Evolutionary conservation across 1,140 invertebrate genomes (phyloP), one percentile per base, ranked within the genome.

Genomic region (Panagrolaimus sp.): DNA sequence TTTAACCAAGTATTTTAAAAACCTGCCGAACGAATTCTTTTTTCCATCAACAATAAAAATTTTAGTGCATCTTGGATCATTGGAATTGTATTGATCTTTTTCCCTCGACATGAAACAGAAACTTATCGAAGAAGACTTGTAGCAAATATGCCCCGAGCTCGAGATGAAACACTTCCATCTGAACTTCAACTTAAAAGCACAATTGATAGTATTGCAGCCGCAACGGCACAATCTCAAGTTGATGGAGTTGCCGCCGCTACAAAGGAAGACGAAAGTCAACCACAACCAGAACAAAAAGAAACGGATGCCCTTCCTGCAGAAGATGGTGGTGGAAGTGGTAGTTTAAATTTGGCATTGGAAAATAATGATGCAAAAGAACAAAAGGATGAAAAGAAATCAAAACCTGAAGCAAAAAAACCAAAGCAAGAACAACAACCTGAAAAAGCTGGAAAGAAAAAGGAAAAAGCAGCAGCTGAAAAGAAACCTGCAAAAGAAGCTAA

Each of bases 41-140:
- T 28, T 58, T 52, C 48, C 17, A 52, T 52, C 48, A 24, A 52
- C 48, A 7, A 52, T 52, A n/a, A n/a, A 52, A 8, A 52, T n/a
- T 58, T 58, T 58, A 28, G 28, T 12, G 52, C 5, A 58, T 58
- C 32, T 38, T 38, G 32, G 32, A 58, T 28, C 5, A 28, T 28
- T 17, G 52, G 15, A 21, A 58, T 21, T 58, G 17, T 58, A 58
- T 28, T 58, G 0, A 26, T 21, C 10, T 26, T 58, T 28, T 58
- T 58, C 5, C 52, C 52, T 17, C 52, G 52, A 1, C 52, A 12
- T 28, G 28, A 21, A 21, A 24, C 17, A 58, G 28, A 2, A 21
- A 14, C 12, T 58, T 28, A 17, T 12, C 21, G 8, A 12, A n/a
- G n/a, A 17, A 17, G 14, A n/a, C 52, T 12, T 26, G 52, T 28